Evolutionary conservation across 2,113 vertebrate genomes (phyloP).

Genomic region (Clinocottus analis): DNA sequence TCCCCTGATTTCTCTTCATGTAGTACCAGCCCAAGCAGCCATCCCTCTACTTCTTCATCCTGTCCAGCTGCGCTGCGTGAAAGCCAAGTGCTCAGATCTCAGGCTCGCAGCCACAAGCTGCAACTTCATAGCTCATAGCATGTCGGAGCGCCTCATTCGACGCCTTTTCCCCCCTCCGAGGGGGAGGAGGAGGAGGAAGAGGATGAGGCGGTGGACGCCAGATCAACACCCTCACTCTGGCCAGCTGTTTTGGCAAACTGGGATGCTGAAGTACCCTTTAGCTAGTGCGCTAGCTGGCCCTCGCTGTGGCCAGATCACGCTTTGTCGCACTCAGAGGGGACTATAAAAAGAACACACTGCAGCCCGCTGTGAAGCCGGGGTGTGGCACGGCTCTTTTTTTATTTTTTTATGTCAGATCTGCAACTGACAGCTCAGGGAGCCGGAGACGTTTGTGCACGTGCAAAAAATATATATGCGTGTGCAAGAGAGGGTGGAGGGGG

Average conservation of each 20-base stretch:
- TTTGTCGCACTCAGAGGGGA: conserved; percentile 54
- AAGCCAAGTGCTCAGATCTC: conserved; percentile 51
- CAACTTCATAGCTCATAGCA: conserved; percentile 58
- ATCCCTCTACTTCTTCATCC: conserved; percentile 51
- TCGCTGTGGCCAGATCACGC: conserved; percentile 59
- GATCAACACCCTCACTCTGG: conserved; percentile 66
- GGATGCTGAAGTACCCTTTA: conserved; percentile 38
- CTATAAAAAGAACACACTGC: conserved; percentile 75
- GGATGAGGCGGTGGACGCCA: conserved; percentile 59
- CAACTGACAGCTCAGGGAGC: conserved; percentile 48
- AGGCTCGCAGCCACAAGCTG: conserved; percentile 57
- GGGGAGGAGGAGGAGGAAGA: no score
- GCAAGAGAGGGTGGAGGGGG: no score
- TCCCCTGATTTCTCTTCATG: conserved; percentile 66
- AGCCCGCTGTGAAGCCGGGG: conserved; percentile 64
- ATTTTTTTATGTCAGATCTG: conserved; percentile 62
- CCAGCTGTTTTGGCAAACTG: conserved; percentile 50
- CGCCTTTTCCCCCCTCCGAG: conserved; percentile 58
- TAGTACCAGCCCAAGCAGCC: conserved; percentile 49
- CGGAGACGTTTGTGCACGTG: conserved; percentile 27
- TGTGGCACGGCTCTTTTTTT: conserved; percentile 54
- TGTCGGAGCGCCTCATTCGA: conserved; percentile 57
- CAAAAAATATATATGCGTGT: background rate
- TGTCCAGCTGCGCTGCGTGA: conserved; percentile 55
- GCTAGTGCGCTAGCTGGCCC: conserved; percentile 36